These are phyloP conservation scores for Eumeta japonica DNA, from an alignment of 1,140 invertebrate genomes.

Conservation along the genomic window DNA sequence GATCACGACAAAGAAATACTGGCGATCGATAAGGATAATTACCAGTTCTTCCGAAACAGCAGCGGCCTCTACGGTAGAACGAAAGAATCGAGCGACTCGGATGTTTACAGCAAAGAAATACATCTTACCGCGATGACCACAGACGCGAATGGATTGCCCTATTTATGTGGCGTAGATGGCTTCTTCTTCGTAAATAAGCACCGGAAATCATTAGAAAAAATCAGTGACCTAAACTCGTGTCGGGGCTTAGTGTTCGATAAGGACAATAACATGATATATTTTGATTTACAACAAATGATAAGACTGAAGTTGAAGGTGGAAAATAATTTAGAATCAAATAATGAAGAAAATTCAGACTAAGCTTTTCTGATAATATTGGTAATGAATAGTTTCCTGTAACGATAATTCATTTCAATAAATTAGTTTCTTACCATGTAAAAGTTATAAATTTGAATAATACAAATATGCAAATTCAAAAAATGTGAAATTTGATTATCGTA, in stretches of 20 bases:
- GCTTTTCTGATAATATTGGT: no score
- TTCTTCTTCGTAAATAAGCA: conserved; percentile 27
- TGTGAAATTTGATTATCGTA: no score
- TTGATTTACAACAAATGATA: conserved; percentile 24
- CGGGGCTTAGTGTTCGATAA: conserved; percentile 37
- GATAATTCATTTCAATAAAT: no score
- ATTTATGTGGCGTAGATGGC: conserved; percentile 26
- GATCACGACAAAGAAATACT: conserved; percentile 38
- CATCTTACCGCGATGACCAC: conserved; percentile 23
- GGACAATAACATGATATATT: conserved; percentile 36
- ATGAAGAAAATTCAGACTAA: no score
- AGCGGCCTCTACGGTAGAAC: conserved; percentile 31
- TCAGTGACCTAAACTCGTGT: conserved; percentile 22
- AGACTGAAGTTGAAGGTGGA: conserved; percentile 18
- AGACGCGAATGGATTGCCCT: conserved; percentile 26
- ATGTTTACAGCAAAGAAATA: conserved; percentile 13
- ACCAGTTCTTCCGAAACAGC: conserved; percentile 29
- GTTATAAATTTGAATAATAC: no score
- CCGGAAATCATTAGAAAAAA: conserved; percentile 16
- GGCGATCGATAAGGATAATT: conserved; percentile 29
- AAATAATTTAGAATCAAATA: no score
- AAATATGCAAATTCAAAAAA: no score
- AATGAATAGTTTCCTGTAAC: no score
- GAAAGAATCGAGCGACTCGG: conserved; percentile 27
- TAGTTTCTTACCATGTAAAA: no score